Conservation (phyloP, 1,140 invertebrate species). For the Aphaenogaster rudis region DNA sequence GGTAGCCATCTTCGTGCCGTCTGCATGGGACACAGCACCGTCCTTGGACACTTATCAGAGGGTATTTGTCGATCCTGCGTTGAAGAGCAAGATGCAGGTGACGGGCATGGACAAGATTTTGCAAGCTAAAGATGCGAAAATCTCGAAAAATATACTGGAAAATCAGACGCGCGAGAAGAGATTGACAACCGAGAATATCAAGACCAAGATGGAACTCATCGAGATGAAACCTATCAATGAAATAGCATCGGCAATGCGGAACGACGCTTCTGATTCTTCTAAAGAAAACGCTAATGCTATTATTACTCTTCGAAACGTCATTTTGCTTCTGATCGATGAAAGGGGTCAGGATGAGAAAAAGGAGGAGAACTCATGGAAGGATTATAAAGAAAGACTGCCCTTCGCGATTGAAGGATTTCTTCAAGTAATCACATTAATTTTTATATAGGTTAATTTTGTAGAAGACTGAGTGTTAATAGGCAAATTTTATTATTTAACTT, state of each 20-base stretch:
- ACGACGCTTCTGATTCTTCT: background rate
- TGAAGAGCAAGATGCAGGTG: slow-evolving; percentile 44
- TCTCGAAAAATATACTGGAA: slow-evolving; percentile 13
- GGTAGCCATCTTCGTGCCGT: slow-evolving; percentile 2
- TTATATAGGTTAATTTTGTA: background rate
- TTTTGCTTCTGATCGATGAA: slow-evolving; percentile 75
- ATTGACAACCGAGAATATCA: slow-evolving; percentile 36
- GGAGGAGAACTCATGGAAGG: slow-evolving; percentile 53
- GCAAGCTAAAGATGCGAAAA: slow-evolving; percentile 49
- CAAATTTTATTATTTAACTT: background rate
- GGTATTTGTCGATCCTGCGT: slow-evolving; percentile 25
- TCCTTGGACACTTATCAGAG: slow-evolving; percentile 49
- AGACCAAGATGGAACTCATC: background rate
- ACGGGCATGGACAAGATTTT: slow-evolving; percentile 50
- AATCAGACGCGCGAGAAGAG: slow-evolving; percentile 23
- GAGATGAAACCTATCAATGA: background rate
- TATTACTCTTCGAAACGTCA: slow-evolving; percentile 66
- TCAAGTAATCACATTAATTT: slow-evolving; percentile 63
- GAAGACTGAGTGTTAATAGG: background rate
- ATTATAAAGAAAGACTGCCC: slow-evolving; percentile 35
- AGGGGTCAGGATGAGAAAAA: background rate
- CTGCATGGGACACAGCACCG: slow-evolving; percentile 57
- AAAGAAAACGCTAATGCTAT: background rate
- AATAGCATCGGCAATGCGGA: background rate
- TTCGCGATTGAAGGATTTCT: slow-evolving; percentile 74